Conservation (phyloP, 2,888 invertebrate genomes). For the Isoperla grammatica region DNA sequence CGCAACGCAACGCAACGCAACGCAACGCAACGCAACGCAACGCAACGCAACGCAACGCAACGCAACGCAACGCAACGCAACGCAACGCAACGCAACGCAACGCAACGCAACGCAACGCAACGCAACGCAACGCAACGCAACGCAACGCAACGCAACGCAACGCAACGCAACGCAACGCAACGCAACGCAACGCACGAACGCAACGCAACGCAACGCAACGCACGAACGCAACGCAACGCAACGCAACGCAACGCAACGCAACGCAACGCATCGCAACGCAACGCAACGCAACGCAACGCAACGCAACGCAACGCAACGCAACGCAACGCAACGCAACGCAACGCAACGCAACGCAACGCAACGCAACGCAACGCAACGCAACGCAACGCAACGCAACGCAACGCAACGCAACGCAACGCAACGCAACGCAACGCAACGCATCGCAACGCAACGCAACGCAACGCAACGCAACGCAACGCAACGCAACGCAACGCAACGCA, state of each 20-base stretch:
- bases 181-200: conserved; percentile 14
- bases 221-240: conserved; percentile 14
- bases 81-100: conserved; percentile 20
- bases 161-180: conserved; percentile 15
- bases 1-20: conserved; percentile 17
- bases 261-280: conserved; percentile 18
- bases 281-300: conserved; percentile 20
- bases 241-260: conserved; percentile 20
- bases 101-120: conserved; percentile 16
- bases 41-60: conserved; percentile 20
- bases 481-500: conserved; percentile 20
- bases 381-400: conserved; percentile 12
- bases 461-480: conserved; percentile 17
- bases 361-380: conserved; percentile 2
- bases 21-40: conserved; percentile 20
- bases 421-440: conserved; percentile 17
- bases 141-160: conserved; percentile 15
- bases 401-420: conserved; percentile 16
- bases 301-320: conserved; percentile 19
- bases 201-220: conserved; percentile 14
- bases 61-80: conserved; percentile 19
- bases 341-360: conserved; percentile 18
- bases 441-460: conserved; percentile 11
- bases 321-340: conserved; percentile 20
- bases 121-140: conserved; percentile 4